Evolutionary conservation across 2,888 invertebrate genomes (phyloP).

Genomic region (Podabrus alpinus): DNA sequence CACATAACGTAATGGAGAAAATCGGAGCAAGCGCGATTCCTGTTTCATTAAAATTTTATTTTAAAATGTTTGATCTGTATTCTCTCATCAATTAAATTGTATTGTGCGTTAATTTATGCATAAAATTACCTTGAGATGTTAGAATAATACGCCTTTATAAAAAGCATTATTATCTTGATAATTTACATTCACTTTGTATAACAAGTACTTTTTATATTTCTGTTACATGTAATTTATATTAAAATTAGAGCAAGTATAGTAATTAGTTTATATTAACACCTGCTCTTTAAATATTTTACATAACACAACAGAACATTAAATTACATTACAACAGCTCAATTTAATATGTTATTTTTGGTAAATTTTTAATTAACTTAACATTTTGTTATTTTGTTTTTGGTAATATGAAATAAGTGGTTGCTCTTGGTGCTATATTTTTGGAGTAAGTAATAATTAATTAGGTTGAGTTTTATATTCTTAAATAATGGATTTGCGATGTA

Average conservation of each 20-base stretch:
- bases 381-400: conserved; percentile 5
- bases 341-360: background rate
- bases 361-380: conserved; percentile 28
- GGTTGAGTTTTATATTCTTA: background rate
- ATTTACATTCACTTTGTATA: background rate
- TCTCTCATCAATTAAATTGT: background rate
- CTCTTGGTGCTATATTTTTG: background rate
- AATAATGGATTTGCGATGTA: background rate
- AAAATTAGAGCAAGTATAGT: background rate
- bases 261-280: background rate
- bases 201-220: background rate
- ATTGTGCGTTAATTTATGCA: background rate
- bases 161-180: background rate
- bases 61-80: background rate
- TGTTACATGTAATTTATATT: background rate
- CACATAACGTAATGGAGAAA: background rate
- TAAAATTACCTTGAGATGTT: background rate
- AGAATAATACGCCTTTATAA: background rate
- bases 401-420: background rate
- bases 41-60: background rate
- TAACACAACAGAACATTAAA: background rate
- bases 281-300: background rate
- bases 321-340: background rate
- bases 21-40: too few relatives aligned
- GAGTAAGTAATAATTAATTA: background rate